These are phyloP conservation scores for Eupeodes latifasciatus DNA, from an alignment of 2,888 invertebrate genomes.

Conservation along the genomic window DNA sequence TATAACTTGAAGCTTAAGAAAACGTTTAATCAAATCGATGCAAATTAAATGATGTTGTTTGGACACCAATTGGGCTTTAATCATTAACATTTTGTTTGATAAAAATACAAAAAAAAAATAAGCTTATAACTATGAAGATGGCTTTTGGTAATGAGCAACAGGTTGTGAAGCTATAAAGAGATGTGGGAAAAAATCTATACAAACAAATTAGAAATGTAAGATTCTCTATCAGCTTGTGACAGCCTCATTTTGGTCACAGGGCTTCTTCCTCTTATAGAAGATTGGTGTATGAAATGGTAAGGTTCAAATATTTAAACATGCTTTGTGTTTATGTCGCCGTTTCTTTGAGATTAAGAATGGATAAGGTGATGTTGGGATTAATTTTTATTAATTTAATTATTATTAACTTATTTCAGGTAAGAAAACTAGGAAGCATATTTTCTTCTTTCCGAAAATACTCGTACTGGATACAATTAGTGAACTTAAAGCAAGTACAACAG, in stretches of 20 bases:
- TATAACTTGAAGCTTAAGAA: conserved; percentile 23
- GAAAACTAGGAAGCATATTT: no score
- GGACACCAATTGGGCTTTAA: conserved; percentile 36
- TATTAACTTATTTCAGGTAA: no score
- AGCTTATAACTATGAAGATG: not conserved
- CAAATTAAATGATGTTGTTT: conserved; percentile 54
- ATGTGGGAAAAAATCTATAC: not conserved
- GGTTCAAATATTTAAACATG: no score
- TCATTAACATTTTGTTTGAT: conserved; percentile 9
- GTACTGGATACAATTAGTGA: no score
- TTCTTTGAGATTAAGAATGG: no score
- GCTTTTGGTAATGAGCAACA: conserved; percentile 19
- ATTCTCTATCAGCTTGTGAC: not conserved
- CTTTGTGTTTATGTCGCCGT: no score
- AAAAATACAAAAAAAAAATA: not conserved
- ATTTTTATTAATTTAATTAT: no score
- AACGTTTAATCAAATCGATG: conserved; percentile 49
- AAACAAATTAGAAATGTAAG: not conserved
- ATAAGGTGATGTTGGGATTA: no score
- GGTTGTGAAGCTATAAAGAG: not conserved
- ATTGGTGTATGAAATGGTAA: no score
- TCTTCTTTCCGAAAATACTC: no score
- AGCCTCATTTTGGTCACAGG: not conserved
- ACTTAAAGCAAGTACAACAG: no score
- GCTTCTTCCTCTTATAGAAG: not conserved